A percentile compares a stretch with the other conserved stretches of the same genome.
Conservation (phyloP, 1,140 invertebrate genomes). For the Lamellibrachia luymesi region DNA sequence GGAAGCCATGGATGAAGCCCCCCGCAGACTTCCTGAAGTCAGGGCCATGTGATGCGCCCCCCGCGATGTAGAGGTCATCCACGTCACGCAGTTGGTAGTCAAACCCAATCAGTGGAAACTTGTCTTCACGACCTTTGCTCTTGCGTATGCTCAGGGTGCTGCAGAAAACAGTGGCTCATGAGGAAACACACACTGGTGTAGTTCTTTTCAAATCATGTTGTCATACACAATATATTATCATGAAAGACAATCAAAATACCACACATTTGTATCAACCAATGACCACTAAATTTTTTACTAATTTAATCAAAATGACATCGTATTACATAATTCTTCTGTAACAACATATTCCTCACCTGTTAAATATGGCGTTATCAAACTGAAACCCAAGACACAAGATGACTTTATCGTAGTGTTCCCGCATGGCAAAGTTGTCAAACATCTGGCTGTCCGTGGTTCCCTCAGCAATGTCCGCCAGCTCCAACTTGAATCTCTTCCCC, state of each 20-base stretch:
- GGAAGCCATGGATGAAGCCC: slow-evolving; percentile 55
- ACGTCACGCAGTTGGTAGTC: slow-evolving; percentile 40
- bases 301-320: too few species aligned
- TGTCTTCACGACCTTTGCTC: slow-evolving; percentile 23
- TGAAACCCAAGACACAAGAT: slow-evolving; percentile 48
- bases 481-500: slow-evolving; percentile 6
- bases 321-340: too few species aligned
- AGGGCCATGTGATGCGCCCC: slow-evolving; percentile 44
- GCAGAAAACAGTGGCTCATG: neutral
- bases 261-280: too few species aligned
- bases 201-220: neutral
- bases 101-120: slow-evolving; percentile 44
- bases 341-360: slow-evolving; percentile 32
- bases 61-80: slow-evolving; percentile 44
- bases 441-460: neutral
- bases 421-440: slow-evolving; percentile 22
- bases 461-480: neutral
- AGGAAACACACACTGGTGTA: neutral
- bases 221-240: too few species aligned
- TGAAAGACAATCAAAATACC: too few species aligned
- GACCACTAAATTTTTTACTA: too few species aligned
- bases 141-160: neutral
- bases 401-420: slow-evolving; percentile 45
- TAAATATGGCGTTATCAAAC: slow-evolving; percentile 45
- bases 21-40: slow-evolving; percentile 50